phyloP scores from a whole-genome alignment of 2,888 invertebrate species.

The Mylabris sibirica region DNA sequence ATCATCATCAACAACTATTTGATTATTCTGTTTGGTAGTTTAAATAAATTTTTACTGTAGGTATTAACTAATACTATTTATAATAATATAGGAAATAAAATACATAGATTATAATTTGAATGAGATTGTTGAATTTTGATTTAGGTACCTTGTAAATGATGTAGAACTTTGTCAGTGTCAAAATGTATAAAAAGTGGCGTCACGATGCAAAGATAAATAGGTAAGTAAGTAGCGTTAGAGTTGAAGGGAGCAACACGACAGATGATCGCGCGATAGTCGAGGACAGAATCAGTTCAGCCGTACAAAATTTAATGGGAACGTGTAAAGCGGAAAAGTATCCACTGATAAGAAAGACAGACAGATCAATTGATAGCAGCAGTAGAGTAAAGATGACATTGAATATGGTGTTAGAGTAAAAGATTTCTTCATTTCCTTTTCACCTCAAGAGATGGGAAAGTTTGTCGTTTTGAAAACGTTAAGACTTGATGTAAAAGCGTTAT shows the following conservation, averaged over 20 bases:
- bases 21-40: background rate
- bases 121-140: slow-evolving; percentile 19
- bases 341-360: slow-evolving; percentile 60
- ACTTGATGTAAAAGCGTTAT: slow-evolving; percentile 32
- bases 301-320: slow-evolving; percentile 58
- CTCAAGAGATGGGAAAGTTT: slow-evolving; percentile 45
- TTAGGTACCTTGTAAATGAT: slow-evolving; percentile 49
- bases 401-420: slow-evolving; percentile 52
- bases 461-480: slow-evolving; percentile 34
- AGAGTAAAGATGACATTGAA: slow-evolving; percentile 58
- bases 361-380: slow-evolving; percentile 58
- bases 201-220: slow-evolving; percentile 52
- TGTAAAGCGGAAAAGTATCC: slow-evolving; percentile 60
- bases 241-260: slow-evolving; percentile 43
- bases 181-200: slow-evolving; percentile 48
- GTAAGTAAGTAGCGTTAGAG: slow-evolving; percentile 29
- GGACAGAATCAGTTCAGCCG: slow-evolving; percentile 49
- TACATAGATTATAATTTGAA: background rate
- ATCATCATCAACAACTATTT: background rate
- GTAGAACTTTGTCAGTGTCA: slow-evolving; percentile 45
- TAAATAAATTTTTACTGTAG: background rate
- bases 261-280: slow-evolving; percentile 50
- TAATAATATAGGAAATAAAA: background rate
- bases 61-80: too few species aligned
- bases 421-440: slow-evolving; percentile 57